A percentile compares a stretch with the other conserved stretches of the same genome.
Conservation (phyloP, 2,888 invertebrate genomes). For the Scaptodrosophila latifasciaeformis region DNA sequence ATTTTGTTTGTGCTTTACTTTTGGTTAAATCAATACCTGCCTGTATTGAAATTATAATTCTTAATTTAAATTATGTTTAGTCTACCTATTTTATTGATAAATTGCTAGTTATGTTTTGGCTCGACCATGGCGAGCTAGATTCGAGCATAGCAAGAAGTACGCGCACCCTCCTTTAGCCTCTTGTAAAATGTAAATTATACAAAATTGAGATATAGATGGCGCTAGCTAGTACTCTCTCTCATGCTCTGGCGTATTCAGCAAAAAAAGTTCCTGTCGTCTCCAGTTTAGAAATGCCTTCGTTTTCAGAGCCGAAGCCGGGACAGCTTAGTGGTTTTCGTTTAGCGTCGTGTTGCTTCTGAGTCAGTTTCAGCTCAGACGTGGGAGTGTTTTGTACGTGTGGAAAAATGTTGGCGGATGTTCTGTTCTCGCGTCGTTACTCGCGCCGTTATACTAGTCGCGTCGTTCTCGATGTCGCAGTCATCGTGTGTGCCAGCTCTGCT, state of each 20-base stretch:
- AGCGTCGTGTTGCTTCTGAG: conserved; percentile 35
- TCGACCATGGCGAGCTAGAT: too few relatives aligned
- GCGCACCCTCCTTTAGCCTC: too few relatives aligned
- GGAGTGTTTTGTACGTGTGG: conserved; percentile 70
- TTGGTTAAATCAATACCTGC: too few relatives aligned
- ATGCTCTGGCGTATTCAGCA: conserved; percentile 27
- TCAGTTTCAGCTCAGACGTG: conserved; percentile 74
- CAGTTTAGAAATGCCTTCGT: background rate
- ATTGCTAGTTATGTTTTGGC: too few relatives aligned
- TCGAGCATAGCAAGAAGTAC: too few relatives aligned
- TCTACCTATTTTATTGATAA: too few relatives aligned
- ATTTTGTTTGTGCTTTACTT: too few relatives aligned
- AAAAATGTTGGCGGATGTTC: conserved; percentile 51
- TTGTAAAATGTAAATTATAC: too few relatives aligned
- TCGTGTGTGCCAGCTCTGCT: background rate
- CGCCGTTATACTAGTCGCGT: conserved; percentile 5
- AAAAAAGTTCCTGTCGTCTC: conserved; percentile 4
- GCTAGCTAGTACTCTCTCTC: too few relatives aligned
- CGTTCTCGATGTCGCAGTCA: conserved; percentile 22
- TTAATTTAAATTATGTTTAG: too few relatives aligned
- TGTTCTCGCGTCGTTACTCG: conserved; percentile 29
- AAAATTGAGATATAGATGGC: too few relatives aligned
- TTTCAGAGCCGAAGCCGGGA: background rate
- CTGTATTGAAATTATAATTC: too few relatives aligned
- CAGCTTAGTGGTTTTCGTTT: conserved; percentile 18